Conservation (phyloP, 2,113 vertebrate species). For the Psilopogon haemacephalus region DNA sequence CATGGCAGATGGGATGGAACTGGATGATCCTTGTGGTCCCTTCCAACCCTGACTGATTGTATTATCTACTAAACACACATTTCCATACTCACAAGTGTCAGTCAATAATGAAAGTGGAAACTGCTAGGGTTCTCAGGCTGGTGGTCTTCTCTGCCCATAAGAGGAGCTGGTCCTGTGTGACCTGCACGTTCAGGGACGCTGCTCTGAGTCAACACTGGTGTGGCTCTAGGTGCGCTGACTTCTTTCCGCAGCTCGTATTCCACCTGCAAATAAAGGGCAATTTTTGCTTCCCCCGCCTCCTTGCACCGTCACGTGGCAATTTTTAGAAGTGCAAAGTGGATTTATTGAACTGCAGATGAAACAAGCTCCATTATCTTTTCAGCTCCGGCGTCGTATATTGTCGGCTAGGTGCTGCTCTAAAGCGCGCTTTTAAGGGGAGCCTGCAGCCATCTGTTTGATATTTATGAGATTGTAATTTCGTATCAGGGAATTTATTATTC, state of each 20-base stretch:
- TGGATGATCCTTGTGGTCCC: too few species aligned
- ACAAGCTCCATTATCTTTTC: constrained; percentile 15
- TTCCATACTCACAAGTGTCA: neutral
- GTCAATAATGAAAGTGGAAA: neutral
- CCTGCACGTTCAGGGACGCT: accelerated
- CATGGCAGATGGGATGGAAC: too few species aligned
- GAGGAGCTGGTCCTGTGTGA: neutral
- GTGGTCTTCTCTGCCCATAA: neutral
- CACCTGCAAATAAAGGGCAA: neutral
- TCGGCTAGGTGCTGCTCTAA: constrained; percentile 15
- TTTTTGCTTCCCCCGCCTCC: neutral
- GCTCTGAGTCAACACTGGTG: neutral
- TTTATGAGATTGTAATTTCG: constrained; percentile 52
- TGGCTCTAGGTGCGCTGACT: neutral
- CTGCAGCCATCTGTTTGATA: constrained; percentile 46
- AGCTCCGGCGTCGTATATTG: neutral
- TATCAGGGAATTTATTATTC: constrained; percentile 46
- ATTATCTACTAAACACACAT: neutral
- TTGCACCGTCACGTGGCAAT: neutral
- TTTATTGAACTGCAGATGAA: constrained; percentile 21
- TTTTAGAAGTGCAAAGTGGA: constrained; percentile 7
- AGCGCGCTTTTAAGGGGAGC: neutral
- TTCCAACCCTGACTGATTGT: too few species aligned
- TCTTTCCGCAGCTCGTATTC: neutral
- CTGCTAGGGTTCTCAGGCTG: neutral